Evolutionary conservation across 2,113 vertebrate species (phyloP), one percentile per base, ranked within the genome.

Genomic region (Tetrao urogallus): DNA sequence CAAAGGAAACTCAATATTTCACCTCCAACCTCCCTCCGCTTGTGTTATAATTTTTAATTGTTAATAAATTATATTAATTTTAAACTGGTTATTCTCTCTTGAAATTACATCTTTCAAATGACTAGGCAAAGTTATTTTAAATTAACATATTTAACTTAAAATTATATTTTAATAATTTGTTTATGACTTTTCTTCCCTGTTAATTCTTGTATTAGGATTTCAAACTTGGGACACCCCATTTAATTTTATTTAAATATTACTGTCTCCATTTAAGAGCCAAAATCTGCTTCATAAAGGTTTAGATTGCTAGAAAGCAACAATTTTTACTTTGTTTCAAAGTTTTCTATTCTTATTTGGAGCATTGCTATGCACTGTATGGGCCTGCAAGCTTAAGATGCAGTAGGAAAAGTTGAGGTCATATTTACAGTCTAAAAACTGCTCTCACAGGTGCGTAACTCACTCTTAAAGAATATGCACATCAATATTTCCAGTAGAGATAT

Each of bases 1-100:
- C 98, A 99, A 98, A 99, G 98, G 97, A 97, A 97, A 97, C 96
- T 96, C 97, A 97, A 96, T 98, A 98, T 98, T 98, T 98, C 98
- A 98, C 97, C 98, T 97, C 86, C 97, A 98, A 98, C 98, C 98
- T 98, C 95, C 97, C 97, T 95, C 97, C 24, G 58, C 97, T 98
- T 96, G 94, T 97, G 98, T 98, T 97, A 98, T 97, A 92, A 98
- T 98, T 98, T 98, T 99, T 99, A 98, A 98, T 98, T 98, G 97
- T 98, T 98, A 98, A 98, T 98, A 98, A 97, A 97, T 97, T 94
- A 93, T 94, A 96, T 97, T 97, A 96, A 97, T 98, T 98, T 98
- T 95, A 96, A 97, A 92, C 93, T 88, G 84, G 86, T 96, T 97
- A 96, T 97, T 97, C 95, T 98, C 86, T 96, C 95, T 93, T 88